Evolutionary conservation across 2,113 vertebrate species (phyloP).

Genomic region (Myrmecophaga tridactyla): DNA sequence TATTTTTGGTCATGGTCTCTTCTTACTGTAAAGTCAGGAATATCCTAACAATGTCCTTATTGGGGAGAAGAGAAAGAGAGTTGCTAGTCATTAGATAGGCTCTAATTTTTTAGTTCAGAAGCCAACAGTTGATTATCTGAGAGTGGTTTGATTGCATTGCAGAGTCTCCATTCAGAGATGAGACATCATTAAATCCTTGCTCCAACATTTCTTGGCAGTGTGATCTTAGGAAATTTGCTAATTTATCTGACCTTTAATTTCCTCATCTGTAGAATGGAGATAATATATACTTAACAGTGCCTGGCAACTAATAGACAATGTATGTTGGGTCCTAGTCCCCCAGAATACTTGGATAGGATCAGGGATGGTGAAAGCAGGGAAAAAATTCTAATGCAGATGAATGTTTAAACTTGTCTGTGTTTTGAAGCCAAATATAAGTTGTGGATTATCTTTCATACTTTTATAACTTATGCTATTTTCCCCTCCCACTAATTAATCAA

Average conservation of each 20-base stretch:
- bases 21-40: slow-evolving; percentile 29
- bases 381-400: not conserved
- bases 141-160: not conserved
- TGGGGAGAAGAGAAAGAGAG: not conserved
- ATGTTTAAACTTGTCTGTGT: not conserved
- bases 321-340: not conserved
- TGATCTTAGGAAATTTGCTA: not conserved
- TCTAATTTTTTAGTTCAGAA: slow-evolving; percentile 51
- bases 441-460: slow-evolving; percentile 23
- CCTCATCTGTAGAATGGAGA: not conserved
- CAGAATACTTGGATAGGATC: not conserved
- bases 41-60: slow-evolving; percentile 42
- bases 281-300: not conserved
- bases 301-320: not conserved
- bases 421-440: slow-evolving; percentile 38
- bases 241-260: slow-evolving; percentile 17
- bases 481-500: not conserved
- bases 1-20: slow-evolving; percentile 33
- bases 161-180: slow-evolving; percentile 14
- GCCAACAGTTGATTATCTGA: not conserved
- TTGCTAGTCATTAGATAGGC: not conserved
- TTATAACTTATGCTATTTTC: slow-evolving; percentile 37
- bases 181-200: slow-evolving; percentile 28
- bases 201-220: not conserved
- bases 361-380: slow-evolving; percentile 33